A percentile compares a stretch with the other conserved stretches of the same genome.
Evolutionary conservation across 1,140 invertebrate species (phyloP).

Genomic region (Schlechtendalia chinensis): DNA sequence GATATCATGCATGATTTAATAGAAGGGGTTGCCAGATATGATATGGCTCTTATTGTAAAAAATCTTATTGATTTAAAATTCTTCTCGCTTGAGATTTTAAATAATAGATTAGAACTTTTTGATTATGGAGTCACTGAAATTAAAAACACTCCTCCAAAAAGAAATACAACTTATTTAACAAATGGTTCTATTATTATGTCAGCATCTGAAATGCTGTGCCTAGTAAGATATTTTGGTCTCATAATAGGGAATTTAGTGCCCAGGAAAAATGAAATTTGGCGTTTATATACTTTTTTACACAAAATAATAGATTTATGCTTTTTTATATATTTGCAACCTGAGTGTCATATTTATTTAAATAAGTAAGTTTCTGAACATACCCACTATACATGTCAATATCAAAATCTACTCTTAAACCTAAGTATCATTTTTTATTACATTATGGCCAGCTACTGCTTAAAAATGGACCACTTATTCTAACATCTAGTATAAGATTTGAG

Average conservation of each 20-base stretch:
- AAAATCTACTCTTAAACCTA: no score
- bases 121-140: not conserved
- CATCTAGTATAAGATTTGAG: no score
- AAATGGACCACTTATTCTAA: no score
- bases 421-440: no score
- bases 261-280: no score
- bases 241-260: not conserved
- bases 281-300: no score
- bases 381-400: no score
- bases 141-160: not conserved
- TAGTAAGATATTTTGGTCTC: not conserved
- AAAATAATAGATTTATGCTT: no score
- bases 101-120: not conserved
- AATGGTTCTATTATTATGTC: slow-evolving; percentile 11
- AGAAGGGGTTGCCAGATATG: not conserved
- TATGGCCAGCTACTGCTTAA: no score
- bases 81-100: not conserved
- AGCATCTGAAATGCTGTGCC: not conserved
- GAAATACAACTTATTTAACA: not conserved
- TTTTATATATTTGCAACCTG: no score
- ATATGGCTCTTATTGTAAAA: not conserved
- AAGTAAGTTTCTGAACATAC: no score
- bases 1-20: slow-evolving; percentile 5
- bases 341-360: no score
- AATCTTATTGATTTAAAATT: not conserved